These are phyloP conservation scores for Panulirus ornatus DNA, from an alignment of 1,140 invertebrate genomes.

Conservation along the genomic window DNA sequence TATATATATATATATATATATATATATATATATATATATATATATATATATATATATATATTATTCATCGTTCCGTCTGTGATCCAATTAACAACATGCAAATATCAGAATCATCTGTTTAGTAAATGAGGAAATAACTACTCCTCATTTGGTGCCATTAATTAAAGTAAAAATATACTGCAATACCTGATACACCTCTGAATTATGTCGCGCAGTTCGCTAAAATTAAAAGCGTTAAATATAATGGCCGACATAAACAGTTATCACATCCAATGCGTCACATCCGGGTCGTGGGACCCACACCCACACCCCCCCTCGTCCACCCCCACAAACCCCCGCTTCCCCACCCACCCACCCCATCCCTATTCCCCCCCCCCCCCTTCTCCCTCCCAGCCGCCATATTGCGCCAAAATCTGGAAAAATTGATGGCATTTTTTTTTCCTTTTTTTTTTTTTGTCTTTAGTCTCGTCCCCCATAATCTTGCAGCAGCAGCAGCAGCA, in stretches of 20 bases:
- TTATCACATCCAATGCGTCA: neutral
- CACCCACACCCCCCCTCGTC: no score
- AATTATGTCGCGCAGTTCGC: constrained; percentile 19
- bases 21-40: constrained; percentile 1
- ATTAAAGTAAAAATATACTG: constrained; percentile 40
- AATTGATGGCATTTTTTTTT: neutral
- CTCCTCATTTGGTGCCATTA: constrained; percentile 43
- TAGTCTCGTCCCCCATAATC: neutral
- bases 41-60: constrained; percentile 24
- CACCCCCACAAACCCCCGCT: neutral
- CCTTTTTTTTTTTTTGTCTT: neutral
- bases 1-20: constrained; percentile 19
- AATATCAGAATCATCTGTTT: constrained; percentile 50
- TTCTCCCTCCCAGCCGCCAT: neutral
- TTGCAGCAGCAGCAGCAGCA: neutral
- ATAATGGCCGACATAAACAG: neutral
- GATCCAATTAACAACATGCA: constrained; percentile 40
- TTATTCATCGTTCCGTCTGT: constrained; percentile 2
- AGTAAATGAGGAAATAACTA: constrained; percentile 38
- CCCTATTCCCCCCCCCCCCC: neutral
- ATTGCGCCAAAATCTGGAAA: neutral
- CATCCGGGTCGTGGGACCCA: no score
- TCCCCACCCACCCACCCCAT: neutral
- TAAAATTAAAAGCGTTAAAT: constrained; percentile 39
- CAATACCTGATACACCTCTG: constrained; percentile 44